Percentiles rank a stretch among this genome's conserved stretches.
Evolutionary conservation across 2,113 vertebrate genomes (phyloP).

Genomic region (Pachycephala philippinensis): DNA sequence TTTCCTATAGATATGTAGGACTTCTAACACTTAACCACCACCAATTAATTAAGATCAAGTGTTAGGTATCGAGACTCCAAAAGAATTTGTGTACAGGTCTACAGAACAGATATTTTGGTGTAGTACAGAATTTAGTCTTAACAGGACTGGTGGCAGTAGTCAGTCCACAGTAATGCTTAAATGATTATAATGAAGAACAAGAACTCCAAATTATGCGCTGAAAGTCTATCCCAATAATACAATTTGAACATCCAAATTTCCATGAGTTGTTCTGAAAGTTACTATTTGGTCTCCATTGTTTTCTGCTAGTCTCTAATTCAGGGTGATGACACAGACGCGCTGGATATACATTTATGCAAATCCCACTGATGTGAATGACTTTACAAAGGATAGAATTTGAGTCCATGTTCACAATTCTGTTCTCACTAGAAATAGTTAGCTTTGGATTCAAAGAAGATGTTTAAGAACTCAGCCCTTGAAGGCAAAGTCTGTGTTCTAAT

Average conservation of each 20-base stretch:
- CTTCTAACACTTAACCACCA: neutral
- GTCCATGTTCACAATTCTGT: neutral
- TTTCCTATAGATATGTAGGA: neutral
- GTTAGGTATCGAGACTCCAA: neutral
- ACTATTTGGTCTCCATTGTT: neutral
- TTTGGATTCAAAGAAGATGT: neutral
- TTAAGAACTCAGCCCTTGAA: neutral
- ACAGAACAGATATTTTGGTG: neutral
- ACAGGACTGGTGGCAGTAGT: neutral
- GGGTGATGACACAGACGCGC: neutral
- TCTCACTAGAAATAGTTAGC: neutral
- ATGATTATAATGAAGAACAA: neutral
- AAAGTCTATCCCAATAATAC: neutral
- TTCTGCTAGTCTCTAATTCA: neutral
- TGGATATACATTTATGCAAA: neutral
- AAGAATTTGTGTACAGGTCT: neutral
- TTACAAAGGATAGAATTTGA: neutral
- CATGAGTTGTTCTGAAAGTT: neutral
- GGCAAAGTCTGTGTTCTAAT: neutral
- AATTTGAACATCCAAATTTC: neutral
- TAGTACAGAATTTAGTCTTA: neutral
- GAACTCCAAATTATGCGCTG: neutral
- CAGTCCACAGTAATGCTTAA: neutral
- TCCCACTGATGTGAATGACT: neutral
- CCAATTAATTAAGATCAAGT: neutral